Evolutionary conservation across 2,888 invertebrate species (phyloP), one percentile per base, ranked within the genome.

Genomic region (Conomelus anceps): DNA sequence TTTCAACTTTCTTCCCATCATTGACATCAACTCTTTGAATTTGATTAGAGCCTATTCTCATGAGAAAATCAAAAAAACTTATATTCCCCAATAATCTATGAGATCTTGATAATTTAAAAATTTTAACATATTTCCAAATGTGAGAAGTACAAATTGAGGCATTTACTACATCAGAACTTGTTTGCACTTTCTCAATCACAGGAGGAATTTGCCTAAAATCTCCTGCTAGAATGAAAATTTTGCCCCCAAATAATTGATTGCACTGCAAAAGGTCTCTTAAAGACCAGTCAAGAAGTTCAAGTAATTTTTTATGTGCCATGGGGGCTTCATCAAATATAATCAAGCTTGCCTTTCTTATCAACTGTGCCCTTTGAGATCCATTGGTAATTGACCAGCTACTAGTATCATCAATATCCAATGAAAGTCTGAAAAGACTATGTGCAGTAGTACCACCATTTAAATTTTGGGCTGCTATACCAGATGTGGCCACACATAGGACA

Each of bases 261-360:
- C 17, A 63, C 22, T 85, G 34, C 89, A 89, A 87, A 17, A 89
- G 89, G 24, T 90, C 89, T 89, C 86, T 41, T 0, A 90, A 41
- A 11, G 84, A 89, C 22, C 89, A 22, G 86, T 90, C 88, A 17
- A 90, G 22, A 22, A 90, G 90, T 22, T 90, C 90, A 23, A 90
- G 87, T 9, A 89, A 23, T 1, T 89, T 34, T 0, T 41, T 22
- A 24, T 90, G 86, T 0, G 89, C 89, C 89, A 90, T n/a, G n/a
- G n/a, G n/a, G 89, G 89, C 89, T 41, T 90, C 89, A 87, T 90
- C 90, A 88, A 90, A 90, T 1, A 90, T 86, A 22, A 89, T 89
- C 84, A 90, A 34, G 6, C 86, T n/a, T 0, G 90, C 90, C 6
- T 89, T 88, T 87, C 89, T 26, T 20, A 90, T 89, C 17, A 90